Evolutionary conservation across 2,888 invertebrate species (phyloP).

Genomic region (Sylvicola fuscatus): DNA sequence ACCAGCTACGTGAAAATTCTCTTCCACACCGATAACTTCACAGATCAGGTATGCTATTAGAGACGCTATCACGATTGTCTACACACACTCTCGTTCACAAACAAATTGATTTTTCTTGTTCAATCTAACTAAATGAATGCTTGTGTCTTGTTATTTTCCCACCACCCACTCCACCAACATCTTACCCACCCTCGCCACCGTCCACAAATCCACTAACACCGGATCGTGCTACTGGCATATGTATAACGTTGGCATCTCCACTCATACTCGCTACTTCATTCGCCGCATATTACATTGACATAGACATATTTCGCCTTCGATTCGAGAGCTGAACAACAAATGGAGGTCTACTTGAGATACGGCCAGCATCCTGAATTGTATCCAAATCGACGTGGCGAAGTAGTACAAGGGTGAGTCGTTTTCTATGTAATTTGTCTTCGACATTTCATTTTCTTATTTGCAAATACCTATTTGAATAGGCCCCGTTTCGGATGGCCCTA

Average conservation of each 20-base stretch:
- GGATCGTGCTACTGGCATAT: too few relatives aligned
- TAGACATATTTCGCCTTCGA: slow-evolving; percentile 66
- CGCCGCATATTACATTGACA: neutral
- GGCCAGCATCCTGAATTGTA: slow-evolving; percentile 89
- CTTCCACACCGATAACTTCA: slow-evolving; percentile 84
- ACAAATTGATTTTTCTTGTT: too few relatives aligned
- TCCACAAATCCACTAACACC: too few relatives aligned
- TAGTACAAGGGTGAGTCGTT: slow-evolving; percentile 56
- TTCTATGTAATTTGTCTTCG: neutral
- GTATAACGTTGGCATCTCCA: too few relatives aligned
- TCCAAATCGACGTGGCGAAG: slow-evolving; percentile 73
- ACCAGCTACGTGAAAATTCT: slow-evolving; percentile 81
- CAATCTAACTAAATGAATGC: too few relatives aligned
- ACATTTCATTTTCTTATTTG: neutral
- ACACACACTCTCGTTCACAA: too few relatives aligned
- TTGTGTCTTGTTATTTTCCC: neutral
- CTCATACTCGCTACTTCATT: too few relatives aligned
- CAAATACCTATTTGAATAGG: neutral
- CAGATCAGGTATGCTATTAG: slow-evolving; percentile 41
- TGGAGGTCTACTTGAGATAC: slow-evolving; percentile 73
- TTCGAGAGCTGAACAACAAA: slow-evolving; percentile 75
- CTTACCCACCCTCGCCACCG: neutral
- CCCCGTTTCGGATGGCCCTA: too few relatives aligned
- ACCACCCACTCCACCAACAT: neutral
- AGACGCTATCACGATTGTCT: too few relatives aligned